Evolutionary conservation across 1,140 invertebrate species (phyloP), one percentile per base, ranked within the genome.

Genomic region (Caenorhabditis briggsae): DNA sequence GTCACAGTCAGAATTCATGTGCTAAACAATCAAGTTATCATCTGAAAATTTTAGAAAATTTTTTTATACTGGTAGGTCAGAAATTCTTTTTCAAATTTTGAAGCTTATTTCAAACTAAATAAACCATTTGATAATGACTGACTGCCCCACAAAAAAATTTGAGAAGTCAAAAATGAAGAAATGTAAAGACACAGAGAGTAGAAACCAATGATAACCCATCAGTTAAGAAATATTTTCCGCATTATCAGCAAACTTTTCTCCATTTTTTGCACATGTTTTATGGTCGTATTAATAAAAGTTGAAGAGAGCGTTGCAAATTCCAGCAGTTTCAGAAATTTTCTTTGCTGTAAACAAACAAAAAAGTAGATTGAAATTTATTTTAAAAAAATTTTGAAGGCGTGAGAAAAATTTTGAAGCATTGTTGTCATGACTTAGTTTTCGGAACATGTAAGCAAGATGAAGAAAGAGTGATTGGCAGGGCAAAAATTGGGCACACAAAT

Each of bases 1-100:
- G 33, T 78, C 70, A 78, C 46, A 23, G 16, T 78, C 46, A 50
- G 70, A 78, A 78, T 50, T 78, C 70, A 78, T 78, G 70, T 78
- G 70, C n/a, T 16, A 14, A 78, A 78, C n/a, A 20, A 43, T 78
- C 70, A 78, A 78, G 46, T 78, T 78, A 78, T 78, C 70, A 78
- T 78, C 70, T 78, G 70, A 11, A 78, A 78, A 70, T 25, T 18
- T 5, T 1, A n/a, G n/a, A n/a, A n/a, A n/a, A n/a, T n/a, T n/a
- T n/a, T n/a, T n/a, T n/a, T n/a, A n/a, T n/a, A n/a, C n/a, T n/a
- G n/a, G n/a, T n/a, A n/a, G n/a, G n/a, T n/a, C n/a, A n/a, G n/a
- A n/a, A n/a, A n/a, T n/a, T 50, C 16, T 50, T 1, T 50, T 50
- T 50, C 1, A 5, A 14, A 50, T 11, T 1, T 50, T 16, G 16